These are phyloP conservation scores for Adineta ricciae DNA, from an alignment of 2,888 invertebrate species.

Conservation along the genomic window DNA sequence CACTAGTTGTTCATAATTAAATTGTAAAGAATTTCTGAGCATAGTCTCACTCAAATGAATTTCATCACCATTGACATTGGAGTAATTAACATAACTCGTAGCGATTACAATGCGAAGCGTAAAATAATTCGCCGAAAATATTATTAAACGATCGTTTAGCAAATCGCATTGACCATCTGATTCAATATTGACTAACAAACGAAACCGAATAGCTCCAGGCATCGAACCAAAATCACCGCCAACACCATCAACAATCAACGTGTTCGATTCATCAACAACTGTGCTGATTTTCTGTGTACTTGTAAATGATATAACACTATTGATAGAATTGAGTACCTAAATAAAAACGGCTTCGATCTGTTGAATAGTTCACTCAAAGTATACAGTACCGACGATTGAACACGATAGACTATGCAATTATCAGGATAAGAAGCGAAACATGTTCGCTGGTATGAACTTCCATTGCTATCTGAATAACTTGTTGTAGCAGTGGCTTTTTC, in stretches of 20 bases:
- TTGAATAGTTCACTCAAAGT: no score
- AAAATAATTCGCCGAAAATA: not conserved
- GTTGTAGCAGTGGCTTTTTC: not conserved
- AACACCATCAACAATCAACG: not conserved
- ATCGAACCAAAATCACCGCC: not conserved
- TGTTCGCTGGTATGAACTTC: not conserved
- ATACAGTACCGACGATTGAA: not conserved
- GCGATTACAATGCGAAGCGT: not conserved
- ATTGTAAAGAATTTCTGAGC: not conserved
- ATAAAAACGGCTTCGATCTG: no score
- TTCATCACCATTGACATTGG: not conserved
- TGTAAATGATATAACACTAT: not conserved
- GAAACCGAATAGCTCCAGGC: not conserved
- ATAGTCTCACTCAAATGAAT: not conserved
- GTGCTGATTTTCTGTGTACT: not conserved
- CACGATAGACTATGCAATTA: not conserved
- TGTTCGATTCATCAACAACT: not conserved
- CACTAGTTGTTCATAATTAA: not conserved
- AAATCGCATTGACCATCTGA: not conserved
- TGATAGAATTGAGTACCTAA: not conserved
- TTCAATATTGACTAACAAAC: not conserved
- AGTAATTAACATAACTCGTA: not conserved
- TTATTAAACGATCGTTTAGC: not conserved
- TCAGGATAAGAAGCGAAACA: not conserved
- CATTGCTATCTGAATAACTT: not conserved